These are phyloP conservation scores for Sporophila hypoxantha DNA, from an alignment of 2,113 vertebrate species.

Conservation along the genomic window DNA sequence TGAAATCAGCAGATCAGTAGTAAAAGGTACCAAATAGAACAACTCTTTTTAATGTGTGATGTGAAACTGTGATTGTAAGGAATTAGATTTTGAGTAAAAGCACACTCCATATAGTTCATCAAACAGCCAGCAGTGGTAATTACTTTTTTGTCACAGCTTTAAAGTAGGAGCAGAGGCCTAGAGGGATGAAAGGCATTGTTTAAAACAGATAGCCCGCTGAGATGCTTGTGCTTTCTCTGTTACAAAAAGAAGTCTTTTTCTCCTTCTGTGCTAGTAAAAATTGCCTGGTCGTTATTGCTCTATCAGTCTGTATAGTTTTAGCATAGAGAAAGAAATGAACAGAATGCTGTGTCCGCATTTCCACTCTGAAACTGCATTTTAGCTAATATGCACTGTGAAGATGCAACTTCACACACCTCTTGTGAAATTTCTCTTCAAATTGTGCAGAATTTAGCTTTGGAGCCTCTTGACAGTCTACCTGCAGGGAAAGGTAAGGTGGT, in stretches of 20 bases:
- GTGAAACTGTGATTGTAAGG: background rate
- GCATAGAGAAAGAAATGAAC: background rate
- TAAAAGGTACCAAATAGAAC: background rate
- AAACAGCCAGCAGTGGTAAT: background rate
- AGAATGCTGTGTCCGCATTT: rapidly evolving
- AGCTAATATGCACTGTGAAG: background rate
- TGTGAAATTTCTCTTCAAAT: background rate
- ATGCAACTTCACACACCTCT: background rate
- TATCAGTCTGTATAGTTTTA: background rate
- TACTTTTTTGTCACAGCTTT: background rate
- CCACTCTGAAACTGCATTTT: background rate
- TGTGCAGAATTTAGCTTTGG: background rate
- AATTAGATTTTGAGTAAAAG: background rate
- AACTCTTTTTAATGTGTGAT: background rate
- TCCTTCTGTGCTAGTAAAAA: background rate
- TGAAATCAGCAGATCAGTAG: background rate
- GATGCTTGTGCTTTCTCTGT: background rate
- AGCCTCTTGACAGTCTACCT: background rate
- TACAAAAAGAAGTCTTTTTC: background rate
- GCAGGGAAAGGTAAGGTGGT: background rate
- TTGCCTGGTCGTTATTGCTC: background rate
- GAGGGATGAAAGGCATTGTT: background rate
- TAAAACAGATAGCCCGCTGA: background rate
- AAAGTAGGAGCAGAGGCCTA: background rate
- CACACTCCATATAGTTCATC: background rate